Conservation (phyloP, 2,797 vertebrate genomes). For the Thunnus albacares region DNA sequence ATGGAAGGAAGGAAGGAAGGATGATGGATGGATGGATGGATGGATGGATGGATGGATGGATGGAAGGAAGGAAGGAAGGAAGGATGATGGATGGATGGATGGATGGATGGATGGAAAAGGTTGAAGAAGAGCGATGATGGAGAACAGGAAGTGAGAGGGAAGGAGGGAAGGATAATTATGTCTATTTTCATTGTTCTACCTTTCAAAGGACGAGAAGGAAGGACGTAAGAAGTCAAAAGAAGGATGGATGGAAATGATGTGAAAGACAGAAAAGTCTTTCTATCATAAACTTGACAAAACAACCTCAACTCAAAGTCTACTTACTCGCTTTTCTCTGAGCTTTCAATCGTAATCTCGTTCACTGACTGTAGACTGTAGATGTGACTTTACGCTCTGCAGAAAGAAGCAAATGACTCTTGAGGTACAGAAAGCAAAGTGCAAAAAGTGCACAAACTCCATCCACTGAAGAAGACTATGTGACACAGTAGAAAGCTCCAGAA, state of each 20-base stretch:
- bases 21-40: neutral
- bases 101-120: no score
- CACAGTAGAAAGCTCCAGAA: neutral
- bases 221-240: conserved; percentile 22
- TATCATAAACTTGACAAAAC: neutral
- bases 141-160: neutral
- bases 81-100: no score
- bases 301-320: no score
- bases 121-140: neutral
- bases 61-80: no score
- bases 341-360: neutral
- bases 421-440: no score
- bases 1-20: neutral
- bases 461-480: neutral
- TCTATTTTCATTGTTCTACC: no score
- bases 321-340: neutral
- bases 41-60: neutral
- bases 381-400: no score
- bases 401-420: no score
- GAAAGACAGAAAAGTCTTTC: neutral
- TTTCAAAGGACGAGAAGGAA: no score
- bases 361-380: no score
- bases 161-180: neutral
- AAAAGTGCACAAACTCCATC: no score
- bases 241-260: neutral